A percentile compares a stretch with the other conserved stretches of the same genome.
Conservation (phyloP, 2,797 vertebrate genomes). For the Sebastes miniatus region DNA sequence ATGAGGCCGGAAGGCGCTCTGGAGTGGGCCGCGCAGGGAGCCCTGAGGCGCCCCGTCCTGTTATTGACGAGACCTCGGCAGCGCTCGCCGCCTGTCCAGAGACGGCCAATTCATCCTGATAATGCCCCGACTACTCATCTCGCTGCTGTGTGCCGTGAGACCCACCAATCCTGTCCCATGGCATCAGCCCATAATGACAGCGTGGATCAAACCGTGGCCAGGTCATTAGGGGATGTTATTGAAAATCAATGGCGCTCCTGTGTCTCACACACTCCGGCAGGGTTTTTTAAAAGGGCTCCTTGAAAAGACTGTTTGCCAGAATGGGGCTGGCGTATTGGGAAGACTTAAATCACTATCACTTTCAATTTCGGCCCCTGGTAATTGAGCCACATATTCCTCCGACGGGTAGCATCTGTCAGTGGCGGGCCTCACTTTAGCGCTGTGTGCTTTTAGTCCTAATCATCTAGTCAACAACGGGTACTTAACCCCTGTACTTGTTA, state of each 20-base stretch:
- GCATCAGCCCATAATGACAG: conserved; percentile 79
- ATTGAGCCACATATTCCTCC: conserved; percentile 79
- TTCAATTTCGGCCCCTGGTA: conserved; percentile 81
- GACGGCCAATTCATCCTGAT: conserved; percentile 80
- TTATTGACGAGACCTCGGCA: conserved; percentile 77
- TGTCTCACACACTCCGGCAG: conserved; percentile 73
- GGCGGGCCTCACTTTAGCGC: conserved; percentile 62
- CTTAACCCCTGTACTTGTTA: conserved; percentile 71
- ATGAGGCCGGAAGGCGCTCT: conserved; percentile 77
- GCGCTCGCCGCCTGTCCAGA: conserved; percentile 67
- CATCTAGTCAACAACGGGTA: conserved; percentile 73
- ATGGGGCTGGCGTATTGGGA: conserved; percentile 76
- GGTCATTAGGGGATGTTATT: conserved; percentile 85
- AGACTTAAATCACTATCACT: conserved; percentile 84
- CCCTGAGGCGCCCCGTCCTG: conserved; percentile 66
- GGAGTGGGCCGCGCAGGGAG: conserved; percentile 58
- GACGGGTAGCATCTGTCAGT: conserved; percentile 76
- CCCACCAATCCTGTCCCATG: conserved; percentile 72
- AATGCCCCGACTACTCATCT: conserved; percentile 78
- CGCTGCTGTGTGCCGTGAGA: conserved; percentile 61
- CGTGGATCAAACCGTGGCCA: conserved; percentile 81
- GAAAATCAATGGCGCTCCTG: conserved; percentile 83
- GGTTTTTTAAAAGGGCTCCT: conserved; percentile 69
- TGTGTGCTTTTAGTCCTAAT: conserved; percentile 75
- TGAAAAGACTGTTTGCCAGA: conserved; percentile 77